Base-by-base conservation (phyloP, 2,797 vertebrate genomes). In the Rhinella marina region DNA sequence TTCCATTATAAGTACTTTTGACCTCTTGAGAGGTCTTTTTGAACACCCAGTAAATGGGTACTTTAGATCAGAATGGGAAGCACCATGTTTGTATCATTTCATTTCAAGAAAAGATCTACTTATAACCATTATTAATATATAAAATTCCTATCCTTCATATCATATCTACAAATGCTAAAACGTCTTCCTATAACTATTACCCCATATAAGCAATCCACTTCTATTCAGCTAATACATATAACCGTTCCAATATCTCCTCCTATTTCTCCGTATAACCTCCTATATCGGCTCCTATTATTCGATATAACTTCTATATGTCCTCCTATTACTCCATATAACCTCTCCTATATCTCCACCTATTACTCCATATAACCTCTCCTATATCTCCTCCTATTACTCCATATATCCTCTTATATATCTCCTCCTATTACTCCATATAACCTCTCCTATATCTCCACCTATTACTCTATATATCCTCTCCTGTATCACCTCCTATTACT, bases 391-490 rank as follows among this genome's bases (percentile, higher is more conserved):
- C 61, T 62, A 62, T 62, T 62, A 62, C 61, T 62, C 61, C 21
- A 62, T 23, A 62, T 62, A 62, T 9, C 61, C 61, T 62, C 61
- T 8, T 21, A 7, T 62, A 62, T 62, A 62, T 62, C 61, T 23
- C 61, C 61, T n/a, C 19, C 61, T 62, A 62, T 62, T 62, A 23
- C 61, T n/a, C 61, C 61, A 62, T 62, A 62, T 62, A 62, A 3
- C 61, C 59, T 62, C 57, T 6, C 23, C 23, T 62, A 62, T 62
- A 62, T 29, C 66, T 68, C 66, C 64, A 27, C 13, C 21, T 81
- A 62, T 29, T n/a, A 76, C 27, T 81, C 64, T 29, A 41, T 91
- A 94, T 92, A 93, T 90, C 93, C 90, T 92, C 91, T 85, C 59
- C 59, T 56, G 54, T 76, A 85, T n/a, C 56, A 50, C 29, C 19